Percentiles rank a stretch among this genome's conserved stretches.
Conservation (phyloP, 1,140 invertebrate genomes). For the Luehdorfia chinensis region DNA sequence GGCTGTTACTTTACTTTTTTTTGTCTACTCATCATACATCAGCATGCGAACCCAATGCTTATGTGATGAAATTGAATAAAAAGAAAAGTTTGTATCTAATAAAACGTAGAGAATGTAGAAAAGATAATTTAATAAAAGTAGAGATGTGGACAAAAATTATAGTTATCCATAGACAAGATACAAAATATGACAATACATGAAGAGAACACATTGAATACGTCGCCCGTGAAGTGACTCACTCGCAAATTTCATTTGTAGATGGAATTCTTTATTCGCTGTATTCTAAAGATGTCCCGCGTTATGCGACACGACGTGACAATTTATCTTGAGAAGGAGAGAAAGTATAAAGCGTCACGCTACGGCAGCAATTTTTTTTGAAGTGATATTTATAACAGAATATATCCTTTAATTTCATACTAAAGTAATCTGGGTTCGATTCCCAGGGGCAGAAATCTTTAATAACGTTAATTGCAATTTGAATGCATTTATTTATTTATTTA, state of each 20-base stretch:
- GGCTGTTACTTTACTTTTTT: no score
- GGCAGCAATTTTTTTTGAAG: no score
- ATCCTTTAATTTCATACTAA: no score
- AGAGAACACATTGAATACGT: slow-evolving; percentile 10
- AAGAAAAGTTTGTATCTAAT: no score
- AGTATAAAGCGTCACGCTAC: background rate
- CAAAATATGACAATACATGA: slow-evolving; percentile 8
- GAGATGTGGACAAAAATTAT: background rate
- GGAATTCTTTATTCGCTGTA: slow-evolving; percentile 11
- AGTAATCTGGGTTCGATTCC: no score
- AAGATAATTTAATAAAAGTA: slow-evolving; percentile 6
- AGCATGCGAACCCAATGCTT: no score
- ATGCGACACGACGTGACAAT: slow-evolving; percentile 14
- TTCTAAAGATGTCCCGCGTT: slow-evolving; percentile 14
- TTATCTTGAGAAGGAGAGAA: slow-evolving; percentile 3
- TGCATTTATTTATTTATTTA: no score
- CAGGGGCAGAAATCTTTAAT: no score
- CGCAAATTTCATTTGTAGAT: slow-evolving; percentile 13
- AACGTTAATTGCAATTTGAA: no score
- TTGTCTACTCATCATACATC: no score
- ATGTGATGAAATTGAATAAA: no score
- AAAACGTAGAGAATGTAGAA: no score
- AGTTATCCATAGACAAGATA: background rate
- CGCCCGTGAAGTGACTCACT: slow-evolving; percentile 11
- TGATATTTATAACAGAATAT: background rate